phyloP scores from a whole-genome alignment of 2,888 invertebrate genomes.

The Orthonevra nobilis region DNA sequence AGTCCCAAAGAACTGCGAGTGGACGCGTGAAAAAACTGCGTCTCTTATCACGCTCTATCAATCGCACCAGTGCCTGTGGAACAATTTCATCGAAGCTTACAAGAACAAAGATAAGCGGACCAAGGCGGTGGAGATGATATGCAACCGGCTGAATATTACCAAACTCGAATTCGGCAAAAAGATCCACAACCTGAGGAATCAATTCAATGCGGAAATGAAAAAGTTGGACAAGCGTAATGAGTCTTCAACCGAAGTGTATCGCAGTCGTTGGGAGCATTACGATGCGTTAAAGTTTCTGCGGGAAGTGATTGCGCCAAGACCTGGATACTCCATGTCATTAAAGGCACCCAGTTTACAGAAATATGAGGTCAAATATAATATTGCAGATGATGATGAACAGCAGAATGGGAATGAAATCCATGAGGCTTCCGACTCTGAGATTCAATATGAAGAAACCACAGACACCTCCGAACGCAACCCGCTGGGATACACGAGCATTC shows the following conservation, averaged over 20 bases:
- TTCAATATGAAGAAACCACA: slow-evolving; percentile 42
- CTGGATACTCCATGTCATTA: slow-evolving; percentile 69
- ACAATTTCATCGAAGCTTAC: slow-evolving; percentile 76
- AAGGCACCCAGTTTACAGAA: slow-evolving; percentile 52
- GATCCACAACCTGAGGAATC: slow-evolving; percentile 79
- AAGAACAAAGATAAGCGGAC: slow-evolving; percentile 76
- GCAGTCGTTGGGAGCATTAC: slow-evolving; percentile 78
- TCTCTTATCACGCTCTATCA: slow-evolving; percentile 77
- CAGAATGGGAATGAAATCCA: slow-evolving; percentile 14
- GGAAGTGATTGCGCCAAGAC: slow-evolving; percentile 77
- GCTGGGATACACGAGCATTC: slow-evolving; percentile 38
- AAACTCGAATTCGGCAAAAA: slow-evolving; percentile 78
- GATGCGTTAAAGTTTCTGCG: slow-evolving; percentile 77
- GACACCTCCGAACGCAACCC: slow-evolving; percentile 16
- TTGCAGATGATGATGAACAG: slow-evolving; percentile 41
- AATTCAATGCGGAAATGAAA: slow-evolving; percentile 79
- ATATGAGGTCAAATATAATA: slow-evolving; percentile 60
- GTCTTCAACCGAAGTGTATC: slow-evolving; percentile 59
- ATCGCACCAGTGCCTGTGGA: slow-evolving; percentile 78
- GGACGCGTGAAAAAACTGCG: slow-evolving; percentile 77
- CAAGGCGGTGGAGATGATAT: slow-evolving; percentile 76
- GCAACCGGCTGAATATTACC: slow-evolving; percentile 73
- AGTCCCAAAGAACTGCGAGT: slow-evolving; percentile 64
- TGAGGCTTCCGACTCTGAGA: slow-evolving; percentile 22
- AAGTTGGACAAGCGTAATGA: slow-evolving; percentile 76